Percentiles rank a stretch among this genome's conserved stretches.
Evolutionary conservation across 2,888 invertebrate species (phyloP).

Genomic region (Melanostoma scalare): DNA sequence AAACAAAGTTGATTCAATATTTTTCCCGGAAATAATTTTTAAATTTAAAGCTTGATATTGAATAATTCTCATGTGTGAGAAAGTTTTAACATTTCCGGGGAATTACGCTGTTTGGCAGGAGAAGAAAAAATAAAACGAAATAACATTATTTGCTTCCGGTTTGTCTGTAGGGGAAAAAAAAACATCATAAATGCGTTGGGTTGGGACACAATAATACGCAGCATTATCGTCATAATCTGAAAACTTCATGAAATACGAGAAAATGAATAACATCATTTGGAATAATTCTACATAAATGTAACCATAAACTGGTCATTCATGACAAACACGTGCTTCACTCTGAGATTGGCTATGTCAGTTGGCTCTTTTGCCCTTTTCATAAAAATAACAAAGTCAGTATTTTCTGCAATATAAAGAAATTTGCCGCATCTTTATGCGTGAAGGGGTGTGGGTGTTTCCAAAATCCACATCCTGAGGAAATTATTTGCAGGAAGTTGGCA

Average conservation of each 20-base stretch:
- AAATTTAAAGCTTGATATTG: too few species aligned
- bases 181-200: too few species aligned
- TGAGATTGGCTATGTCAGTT: conserved; percentile 28
- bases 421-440: conserved; percentile 1
- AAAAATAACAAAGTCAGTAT: conserved; percentile 2
- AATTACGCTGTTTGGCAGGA: too few species aligned
- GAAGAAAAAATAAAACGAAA: too few species aligned
- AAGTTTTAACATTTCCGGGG: too few species aligned
- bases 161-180: too few species aligned
- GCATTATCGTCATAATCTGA: conserved; percentile 33
- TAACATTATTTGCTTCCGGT: too few species aligned
- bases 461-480: conserved; percentile 40
- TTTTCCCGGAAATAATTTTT: too few species aligned
- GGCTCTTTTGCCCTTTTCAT: conserved; percentile 1
- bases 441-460: background rate
- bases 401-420: conserved; percentile 21
- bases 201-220: background rate
- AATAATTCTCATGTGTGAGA: too few species aligned
- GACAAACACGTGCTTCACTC: conserved; percentile 46
- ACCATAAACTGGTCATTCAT: conserved; percentile 47
- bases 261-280: conserved; percentile 48
- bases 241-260: conserved; percentile 50
- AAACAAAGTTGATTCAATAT: too few species aligned
- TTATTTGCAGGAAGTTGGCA: conserved; percentile 56
- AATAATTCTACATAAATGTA: conserved; percentile 41